Base-by-base conservation (phyloP, 2,113 vertebrate species). In the Anolis sagrei region DNA sequence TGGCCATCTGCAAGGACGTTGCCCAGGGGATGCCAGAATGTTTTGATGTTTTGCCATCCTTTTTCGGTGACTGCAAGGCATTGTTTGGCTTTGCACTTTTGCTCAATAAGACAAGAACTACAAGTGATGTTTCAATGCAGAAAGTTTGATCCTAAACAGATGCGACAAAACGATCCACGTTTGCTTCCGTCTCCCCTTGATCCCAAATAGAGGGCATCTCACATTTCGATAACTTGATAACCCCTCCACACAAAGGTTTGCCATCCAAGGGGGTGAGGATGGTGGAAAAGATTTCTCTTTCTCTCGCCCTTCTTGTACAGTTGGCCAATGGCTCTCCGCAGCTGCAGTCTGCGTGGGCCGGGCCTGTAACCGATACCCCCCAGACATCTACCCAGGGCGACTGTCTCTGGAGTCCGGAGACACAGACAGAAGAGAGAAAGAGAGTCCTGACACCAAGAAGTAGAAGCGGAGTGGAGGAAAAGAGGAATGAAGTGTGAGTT, bases 291-390 rank as follows among this genome's bases (percentile, higher is more conserved):
- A 58, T 29, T 70, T 69, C 66, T 44, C 66, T 86, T 73, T 86
- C 77, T 19, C 68, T 80, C 19, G n/a, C 73, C 78, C n/a, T 69
- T 29, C 83, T 78, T 84, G 84, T 39, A 2, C 58, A 49, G 54
- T 64, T 36, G 77, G 84, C 84, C 84, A 86, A 86, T 86, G 84
- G 77, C 77, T 86, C 39, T 69, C 36, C 84, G 27, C 77, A 64
- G 77, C 68, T 86, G 77, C 84, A 86, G 84, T 3, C 77, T 51
- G 69, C 25, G 69, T 80, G 84, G 84, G 84, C 77, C 74, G 77
- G 54, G 77, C 84, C 84, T 86, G 84, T 86, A 86, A 86, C 77
- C 3, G 84, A 86, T 86, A 86, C 84, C 84, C 84, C 82, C 69
- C 62, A 86, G 84, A 86, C 84, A 64, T 80, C 69, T 49, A 86